Evolutionary conservation across 2,888 invertebrate genomes (phyloP).

Genomic region (Fragum fragum): DNA sequence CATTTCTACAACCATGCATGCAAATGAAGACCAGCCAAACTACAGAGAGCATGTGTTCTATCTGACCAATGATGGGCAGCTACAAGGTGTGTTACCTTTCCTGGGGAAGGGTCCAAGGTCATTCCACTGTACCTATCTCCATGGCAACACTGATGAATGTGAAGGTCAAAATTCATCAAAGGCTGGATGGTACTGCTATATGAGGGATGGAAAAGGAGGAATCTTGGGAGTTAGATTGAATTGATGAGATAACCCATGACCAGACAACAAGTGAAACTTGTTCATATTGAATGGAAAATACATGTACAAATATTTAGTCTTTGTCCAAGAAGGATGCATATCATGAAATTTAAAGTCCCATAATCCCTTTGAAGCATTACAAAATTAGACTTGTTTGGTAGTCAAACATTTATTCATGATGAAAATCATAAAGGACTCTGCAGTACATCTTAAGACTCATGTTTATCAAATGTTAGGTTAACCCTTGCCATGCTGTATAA

Average conservation of each 20-base stretch:
- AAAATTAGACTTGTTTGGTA: too few relatives aligned
- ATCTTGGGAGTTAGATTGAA: conserved; percentile 56
- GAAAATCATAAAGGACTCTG: too few relatives aligned
- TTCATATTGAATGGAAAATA: too few relatives aligned
- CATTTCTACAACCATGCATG: conserved; percentile 39
- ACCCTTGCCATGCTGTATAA: too few relatives aligned
- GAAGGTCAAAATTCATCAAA: neutral
- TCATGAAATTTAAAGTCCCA: too few relatives aligned
- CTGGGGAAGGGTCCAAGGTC: conserved; percentile 72
- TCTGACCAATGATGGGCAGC: conserved; percentile 55
- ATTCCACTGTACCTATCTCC: conserved; percentile 68
- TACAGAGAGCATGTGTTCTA: conserved; percentile 73
- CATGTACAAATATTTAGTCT: too few relatives aligned
- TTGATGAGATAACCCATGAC: neutral
- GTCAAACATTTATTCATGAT: too few relatives aligned
- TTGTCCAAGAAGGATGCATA: too few relatives aligned
- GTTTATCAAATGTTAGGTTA: too few relatives aligned
- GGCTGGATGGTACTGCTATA: conserved; percentile 69
- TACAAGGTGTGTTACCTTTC: conserved; percentile 70
- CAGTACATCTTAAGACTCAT: too few relatives aligned
- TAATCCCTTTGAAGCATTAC: too few relatives aligned
- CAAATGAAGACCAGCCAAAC: conserved; percentile 14
- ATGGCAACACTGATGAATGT: conserved; percentile 41
- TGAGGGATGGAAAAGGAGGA: conserved; percentile 74
- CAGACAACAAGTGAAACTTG: too few relatives aligned